Base-by-base conservation (phyloP, 2,113 vertebrate genomes). In the Arothron firmamentum region DNA sequence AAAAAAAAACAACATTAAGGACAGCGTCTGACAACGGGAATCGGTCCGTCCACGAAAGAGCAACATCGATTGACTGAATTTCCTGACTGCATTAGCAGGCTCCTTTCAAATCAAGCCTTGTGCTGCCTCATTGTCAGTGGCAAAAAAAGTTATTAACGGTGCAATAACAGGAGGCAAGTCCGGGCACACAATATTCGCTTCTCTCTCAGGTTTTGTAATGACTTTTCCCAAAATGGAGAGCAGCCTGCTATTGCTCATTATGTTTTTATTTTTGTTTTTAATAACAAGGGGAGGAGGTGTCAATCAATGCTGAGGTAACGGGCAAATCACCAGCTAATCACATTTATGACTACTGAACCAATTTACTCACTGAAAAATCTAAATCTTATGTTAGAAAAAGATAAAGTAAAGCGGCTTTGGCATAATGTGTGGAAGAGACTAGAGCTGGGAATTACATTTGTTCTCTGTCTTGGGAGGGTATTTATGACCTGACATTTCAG, bases 181-280 rank as follows among this genome's bases (percentile, higher is more conserved):
- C 82, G 83, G 81, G 85, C 88, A 85, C 74, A 81, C 75, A 83
- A 84, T 87, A 85, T 85, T 86, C 85, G 80, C 84, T 88, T 86
- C 84, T 85, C 83, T 71, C 74, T 80, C 61, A 79, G 77, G 81
- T 83, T 88, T 83, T 90, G 85, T 88, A 90, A 88, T 90, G 90
- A 92, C 89, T 85, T 84, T 84, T 84, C 85, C 78, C 78, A 55
- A 77, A 88, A 85, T 79, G 88, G 88, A 88, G 83, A 87, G 78
- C 84, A 79, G 87, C 70, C 73, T 87, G 87, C 88, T 82, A 87
- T 92, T 90, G 88, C 85, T 90, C 89, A 88, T 67, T 83, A 83
- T 85, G 82, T 8, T 28, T 16, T 42, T 61, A 38, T 52, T n/a
- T 47, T 41, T 67, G 79, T 84, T 77, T 68, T 71, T 58, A 65